These are phyloP conservation scores for Drosophila nannoptera DNA, from an alignment of 1,140 invertebrate species.

Conservation along the genomic window DNA sequence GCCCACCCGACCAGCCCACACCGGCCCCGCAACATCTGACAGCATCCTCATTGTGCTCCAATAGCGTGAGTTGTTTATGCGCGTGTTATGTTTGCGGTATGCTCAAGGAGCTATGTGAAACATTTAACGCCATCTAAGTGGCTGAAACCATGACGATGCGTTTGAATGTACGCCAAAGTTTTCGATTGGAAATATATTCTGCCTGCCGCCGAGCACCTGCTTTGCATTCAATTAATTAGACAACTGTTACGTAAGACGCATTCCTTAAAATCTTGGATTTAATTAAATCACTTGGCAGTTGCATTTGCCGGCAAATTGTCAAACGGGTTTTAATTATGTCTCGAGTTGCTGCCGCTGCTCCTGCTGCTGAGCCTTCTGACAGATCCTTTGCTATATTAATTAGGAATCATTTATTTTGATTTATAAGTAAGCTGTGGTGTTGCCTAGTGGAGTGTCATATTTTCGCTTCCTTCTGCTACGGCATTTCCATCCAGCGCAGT, in stretches of 20 bases:
- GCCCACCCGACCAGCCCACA: neutral
- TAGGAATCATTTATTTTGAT: neutral
- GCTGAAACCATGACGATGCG: slow-evolving; percentile 12
- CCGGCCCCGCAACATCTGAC: neutral
- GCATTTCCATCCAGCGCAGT: slow-evolving; percentile 25
- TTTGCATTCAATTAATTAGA: slow-evolving; percentile 31
- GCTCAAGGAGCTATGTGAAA: slow-evolving; percentile 56
- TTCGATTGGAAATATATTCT: slow-evolving; percentile 55
- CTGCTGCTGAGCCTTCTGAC: neutral
- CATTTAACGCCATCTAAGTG: slow-evolving; percentile 59
- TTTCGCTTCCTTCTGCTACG: slow-evolving; percentile 6
- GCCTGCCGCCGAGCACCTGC: neutral
- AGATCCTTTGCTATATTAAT: neutral
- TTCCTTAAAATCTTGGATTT: slow-evolving; percentile 19
- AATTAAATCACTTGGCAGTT: slow-evolving; percentile 7
- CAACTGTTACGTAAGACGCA: slow-evolving; percentile 5
- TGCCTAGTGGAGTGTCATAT: neutral
- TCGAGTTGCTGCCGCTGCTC: neutral
- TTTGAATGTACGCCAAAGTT: slow-evolving; percentile 13
- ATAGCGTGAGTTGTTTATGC: slow-evolving; percentile 37
- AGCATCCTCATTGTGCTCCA: slow-evolving; percentile 1
- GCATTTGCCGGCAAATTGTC: neutral
- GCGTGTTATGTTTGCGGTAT: slow-evolving; percentile 63
- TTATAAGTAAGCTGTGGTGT: neutral
- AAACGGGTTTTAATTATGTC: neutral